Evolutionary conservation across 2,797 vertebrate species (phyloP), one percentile per base, ranked within the genome.

Genomic region (Siniperca obscura): DNA sequence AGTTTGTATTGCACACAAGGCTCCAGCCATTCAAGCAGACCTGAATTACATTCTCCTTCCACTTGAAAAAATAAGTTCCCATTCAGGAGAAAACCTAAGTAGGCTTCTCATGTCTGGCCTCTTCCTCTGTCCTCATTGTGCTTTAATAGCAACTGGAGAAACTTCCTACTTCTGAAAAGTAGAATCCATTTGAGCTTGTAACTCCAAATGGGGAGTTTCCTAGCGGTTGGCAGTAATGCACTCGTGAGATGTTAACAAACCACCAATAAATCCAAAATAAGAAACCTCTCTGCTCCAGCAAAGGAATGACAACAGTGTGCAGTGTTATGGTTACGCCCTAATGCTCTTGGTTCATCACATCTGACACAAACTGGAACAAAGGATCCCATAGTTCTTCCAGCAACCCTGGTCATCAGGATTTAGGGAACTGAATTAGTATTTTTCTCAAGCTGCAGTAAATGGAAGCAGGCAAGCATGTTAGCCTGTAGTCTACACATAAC

Each of bases 281-380:
- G 66, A 87, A 74, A 40, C 61, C 36, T 50, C 62, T 52, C 40
- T n/a, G 38, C 64, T 66, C 64, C 50, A n/a, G 66, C 56, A 74
- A 76, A 86, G 25, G 53, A 50, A 78, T 19, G 21, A 70, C 64
- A 78, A 61, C 50, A 76, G 65, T 14, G 55, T 50, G 48, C 56
- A 36, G 53, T 73, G 50, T 65, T 75, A 72, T 73, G 74, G 38
- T n/a, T 36, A n/a, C 38, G 11, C 56, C 56, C 67, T n/a, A 44
- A 40, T 30, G 69, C 48, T 71, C 72, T 60, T 2, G 13, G 25
- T 86, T 82, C 62, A 74, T 81, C 30, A 42, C 64, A 30, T 65
- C 69, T 70, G 82, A 85, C 69, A 74, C 55, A 34, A 64, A 74
- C 2, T 36, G 70, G 40, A 77, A 85, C 70, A 81, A 84, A 85